These are phyloP conservation scores for Morpho deidamia DNA, from an alignment of 2,888 invertebrate species.

Conservation along the genomic window DNA sequence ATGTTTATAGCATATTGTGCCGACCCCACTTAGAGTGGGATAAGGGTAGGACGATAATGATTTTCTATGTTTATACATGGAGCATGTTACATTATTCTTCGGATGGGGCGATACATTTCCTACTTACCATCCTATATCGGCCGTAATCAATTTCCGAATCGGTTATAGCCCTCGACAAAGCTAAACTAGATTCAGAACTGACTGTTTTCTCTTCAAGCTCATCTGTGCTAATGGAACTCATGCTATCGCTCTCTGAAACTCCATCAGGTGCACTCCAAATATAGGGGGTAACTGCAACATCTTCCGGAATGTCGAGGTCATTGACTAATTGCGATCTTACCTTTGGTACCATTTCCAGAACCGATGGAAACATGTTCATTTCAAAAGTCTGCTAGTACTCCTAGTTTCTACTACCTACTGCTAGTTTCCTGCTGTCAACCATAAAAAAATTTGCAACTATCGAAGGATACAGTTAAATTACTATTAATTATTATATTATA, in stretches of 20 bases:
- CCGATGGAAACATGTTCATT: constrained; percentile 54
- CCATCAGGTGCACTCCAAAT: constrained; percentile 45
- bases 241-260: constrained; percentile 38
- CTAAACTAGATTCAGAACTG: constrained; percentile 52
- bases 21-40: no score
- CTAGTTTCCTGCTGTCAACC: no score
- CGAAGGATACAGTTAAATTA: no score
- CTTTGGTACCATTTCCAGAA: constrained; percentile 51
- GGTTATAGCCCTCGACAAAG: constrained; percentile 62
- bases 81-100: no score
- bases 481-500: no score
- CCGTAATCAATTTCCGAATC: constrained; percentile 66
- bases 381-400: constrained; percentile 1
- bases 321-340: constrained; percentile 53
- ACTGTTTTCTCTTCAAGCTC: constrained; percentile 36
- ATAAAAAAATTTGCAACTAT: background rate
- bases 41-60: no score
- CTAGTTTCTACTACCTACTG: no score
- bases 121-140: constrained; percentile 48
- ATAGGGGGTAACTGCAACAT: constrained; percentile 45
- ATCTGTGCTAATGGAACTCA: constrained; percentile 34
- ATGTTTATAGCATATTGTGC: no score
- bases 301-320: constrained; percentile 54
- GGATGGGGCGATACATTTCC: no score
- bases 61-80: no score